Evolutionary conservation across 2,113 vertebrate genomes (phyloP).

Genomic region (Lepisosteus osseus): DNA sequence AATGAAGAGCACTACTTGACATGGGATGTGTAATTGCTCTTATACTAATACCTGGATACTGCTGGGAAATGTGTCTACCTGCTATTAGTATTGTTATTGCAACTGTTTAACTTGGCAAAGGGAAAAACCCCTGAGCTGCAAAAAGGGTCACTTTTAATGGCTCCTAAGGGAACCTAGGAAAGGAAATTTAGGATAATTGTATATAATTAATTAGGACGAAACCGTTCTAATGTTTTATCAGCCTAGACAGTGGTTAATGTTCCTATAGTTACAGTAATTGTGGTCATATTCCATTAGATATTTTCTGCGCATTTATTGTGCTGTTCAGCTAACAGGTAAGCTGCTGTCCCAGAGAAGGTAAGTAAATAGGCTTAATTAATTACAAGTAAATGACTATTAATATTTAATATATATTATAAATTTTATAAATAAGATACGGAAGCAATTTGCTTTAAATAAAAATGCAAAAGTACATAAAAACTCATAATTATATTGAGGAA

Average conservation of each 20-base stretch:
- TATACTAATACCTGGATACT: not conserved
- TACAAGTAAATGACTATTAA: conserved; percentile 36
- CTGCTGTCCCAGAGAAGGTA: conserved; percentile 39
- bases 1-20: no score
- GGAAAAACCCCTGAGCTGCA: conserved; percentile 3
- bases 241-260: conserved; percentile 49
- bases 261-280: conserved; percentile 58
- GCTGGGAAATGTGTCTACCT: not conserved
- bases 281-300: conserved; percentile 36
- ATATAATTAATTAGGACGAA: conserved; percentile 58
- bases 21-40: not conserved
- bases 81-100: not conserved
- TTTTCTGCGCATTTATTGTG: conserved; percentile 34
- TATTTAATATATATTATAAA: no score
- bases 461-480: no score
- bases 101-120: not conserved
- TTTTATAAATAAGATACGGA: no score
- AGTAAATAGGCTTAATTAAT: conserved; percentile 54
- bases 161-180: conserved; percentile 39
- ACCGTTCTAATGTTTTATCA: conserved; percentile 57
- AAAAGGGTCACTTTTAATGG: conserved; percentile 22
- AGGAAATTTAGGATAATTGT: conserved; percentile 44
- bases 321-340: conserved; percentile 7
- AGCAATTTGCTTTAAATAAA: no score
- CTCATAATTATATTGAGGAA: no score